A percentile compares a stretch with the other conserved stretches of the same genome.
Evolutionary conservation across 2,797 vertebrate genomes (phyloP).

Genomic region (Coccyzus lansbergi): DNA sequence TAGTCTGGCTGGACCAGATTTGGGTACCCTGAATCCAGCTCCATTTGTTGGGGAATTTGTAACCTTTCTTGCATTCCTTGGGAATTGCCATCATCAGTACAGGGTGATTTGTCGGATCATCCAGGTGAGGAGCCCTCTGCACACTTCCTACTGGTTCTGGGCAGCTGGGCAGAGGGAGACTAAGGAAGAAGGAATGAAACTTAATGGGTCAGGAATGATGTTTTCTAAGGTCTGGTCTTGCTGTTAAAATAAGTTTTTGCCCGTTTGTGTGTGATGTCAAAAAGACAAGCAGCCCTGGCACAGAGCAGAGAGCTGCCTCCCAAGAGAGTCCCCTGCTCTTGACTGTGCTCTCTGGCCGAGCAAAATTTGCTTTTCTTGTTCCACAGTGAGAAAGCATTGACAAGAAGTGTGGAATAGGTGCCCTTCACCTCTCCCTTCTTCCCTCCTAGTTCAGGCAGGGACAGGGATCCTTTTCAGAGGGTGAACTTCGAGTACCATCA

Average conservation of each 20-base stretch:
- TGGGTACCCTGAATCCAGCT: accelerated
- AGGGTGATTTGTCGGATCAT: not conserved
- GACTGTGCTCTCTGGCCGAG: accelerated
- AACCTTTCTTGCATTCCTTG: not conserved
- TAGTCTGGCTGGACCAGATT: not conserved
- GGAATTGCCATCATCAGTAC: not conserved
- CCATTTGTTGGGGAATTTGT: not conserved
- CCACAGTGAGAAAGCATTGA: not conserved
- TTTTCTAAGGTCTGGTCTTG: not conserved
- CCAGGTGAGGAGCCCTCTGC: not conserved
- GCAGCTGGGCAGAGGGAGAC: not conserved
- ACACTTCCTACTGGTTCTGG: not conserved
- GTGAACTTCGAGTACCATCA: not conserved
- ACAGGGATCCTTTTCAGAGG: not conserved
- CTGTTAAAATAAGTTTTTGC: not conserved
- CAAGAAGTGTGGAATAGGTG: not conserved
- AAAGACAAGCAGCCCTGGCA: not conserved
- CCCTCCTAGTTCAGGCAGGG: not conserved
- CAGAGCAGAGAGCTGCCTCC: not conserved
- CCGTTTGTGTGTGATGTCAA: not conserved
- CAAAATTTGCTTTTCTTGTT: not conserved
- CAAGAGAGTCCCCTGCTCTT: accelerated
- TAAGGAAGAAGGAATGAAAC: not conserved
- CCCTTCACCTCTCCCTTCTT: not conserved
- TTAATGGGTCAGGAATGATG: not conserved